phyloP scores from a whole-genome alignment of 2,888 invertebrate genomes.

The Drosophila macrothrix region DNA sequence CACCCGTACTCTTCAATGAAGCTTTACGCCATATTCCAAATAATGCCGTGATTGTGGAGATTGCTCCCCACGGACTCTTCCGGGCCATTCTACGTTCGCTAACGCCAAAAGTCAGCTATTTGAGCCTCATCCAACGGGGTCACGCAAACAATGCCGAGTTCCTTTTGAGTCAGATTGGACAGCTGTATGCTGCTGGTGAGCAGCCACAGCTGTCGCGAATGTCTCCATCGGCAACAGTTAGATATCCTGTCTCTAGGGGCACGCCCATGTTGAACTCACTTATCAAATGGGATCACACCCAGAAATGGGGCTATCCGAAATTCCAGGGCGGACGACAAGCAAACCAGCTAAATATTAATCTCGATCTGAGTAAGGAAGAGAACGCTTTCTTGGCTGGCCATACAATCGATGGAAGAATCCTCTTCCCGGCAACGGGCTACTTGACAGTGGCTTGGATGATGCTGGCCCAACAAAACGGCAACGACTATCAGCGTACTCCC shows the following conservation, averaged over 20 bases:
- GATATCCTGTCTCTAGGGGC: constrained; percentile 94
- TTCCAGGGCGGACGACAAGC: constrained; percentile 88
- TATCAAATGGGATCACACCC: constrained; percentile 96
- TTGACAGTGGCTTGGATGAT: constrained; percentile 95
- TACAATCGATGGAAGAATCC: constrained; percentile 96
- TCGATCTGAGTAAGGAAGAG: constrained; percentile 90
- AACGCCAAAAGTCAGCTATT: constrained; percentile 89
- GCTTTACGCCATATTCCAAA: constrained; percentile 93
- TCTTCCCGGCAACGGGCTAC: constrained; percentile 98
- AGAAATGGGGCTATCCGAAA: constrained; percentile 94
- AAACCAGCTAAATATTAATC: constrained; percentile 91
- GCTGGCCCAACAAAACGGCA: constrained; percentile 91
- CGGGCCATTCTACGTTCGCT: constrained; percentile 96
- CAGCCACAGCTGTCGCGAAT: constrained; percentile 91
- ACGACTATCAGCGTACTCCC: constrained; percentile 91
- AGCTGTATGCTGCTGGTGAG: constrained; percentile 91
- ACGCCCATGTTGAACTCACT: constrained; percentile 95
- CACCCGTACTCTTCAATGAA: constrained; percentile 96
- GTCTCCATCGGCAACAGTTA: constrained; percentile 85
- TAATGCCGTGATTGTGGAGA: constrained; percentile 95
- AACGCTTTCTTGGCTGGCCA: constrained; percentile 93
- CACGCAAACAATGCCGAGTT: constrained; percentile 91
- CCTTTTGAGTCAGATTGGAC: constrained; percentile 92
- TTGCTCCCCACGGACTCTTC: constrained; percentile 97
- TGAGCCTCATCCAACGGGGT: constrained; percentile 94